These are phyloP conservation scores for Morone saxatilis DNA, from an alignment of 2,113 vertebrate genomes.

Conservation along the genomic window DNA sequence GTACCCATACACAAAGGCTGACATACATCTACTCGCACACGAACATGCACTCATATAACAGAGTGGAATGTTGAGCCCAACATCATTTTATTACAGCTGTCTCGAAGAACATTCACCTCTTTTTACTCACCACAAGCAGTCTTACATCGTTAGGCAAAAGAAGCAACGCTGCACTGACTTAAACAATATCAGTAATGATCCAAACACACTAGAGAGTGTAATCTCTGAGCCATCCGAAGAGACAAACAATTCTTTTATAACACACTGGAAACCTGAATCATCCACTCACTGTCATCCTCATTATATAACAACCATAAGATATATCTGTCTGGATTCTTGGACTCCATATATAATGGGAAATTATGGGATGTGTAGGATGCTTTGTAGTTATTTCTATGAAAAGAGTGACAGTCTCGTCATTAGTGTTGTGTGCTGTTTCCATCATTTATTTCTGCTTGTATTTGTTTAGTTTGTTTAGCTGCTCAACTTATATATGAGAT, in stretches of 20 bases:
- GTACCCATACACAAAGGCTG: conserved; percentile 2
- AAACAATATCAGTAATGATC: conserved; percentile 25
- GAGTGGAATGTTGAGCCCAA: background rate
- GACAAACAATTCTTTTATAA: conserved; percentile 36
- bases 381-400: background rate
- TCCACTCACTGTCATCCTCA: conserved; percentile 32
- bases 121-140: background rate
- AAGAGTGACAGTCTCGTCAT: background rate
- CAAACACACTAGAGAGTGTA: conserved; percentile 12
- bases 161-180: background rate
- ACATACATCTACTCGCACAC: background rate
- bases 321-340: conserved; percentile 12
- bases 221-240: conserved; percentile 8
- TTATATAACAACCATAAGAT: conserved; percentile 47
- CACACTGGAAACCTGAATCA: conserved; percentile 48
- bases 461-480: conserved; percentile 4
- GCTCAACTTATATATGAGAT: background rate
- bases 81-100: background rate
- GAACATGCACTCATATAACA: background rate
- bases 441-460: background rate
- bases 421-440: background rate
- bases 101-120: conserved; percentile 9
- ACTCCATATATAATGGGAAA: background rate
- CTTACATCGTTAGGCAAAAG: conserved; percentile 23
- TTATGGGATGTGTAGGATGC: background rate